phyloP scores from a whole-genome alignment of 2,888 invertebrate species.

The Heliconius cydno region DNA sequence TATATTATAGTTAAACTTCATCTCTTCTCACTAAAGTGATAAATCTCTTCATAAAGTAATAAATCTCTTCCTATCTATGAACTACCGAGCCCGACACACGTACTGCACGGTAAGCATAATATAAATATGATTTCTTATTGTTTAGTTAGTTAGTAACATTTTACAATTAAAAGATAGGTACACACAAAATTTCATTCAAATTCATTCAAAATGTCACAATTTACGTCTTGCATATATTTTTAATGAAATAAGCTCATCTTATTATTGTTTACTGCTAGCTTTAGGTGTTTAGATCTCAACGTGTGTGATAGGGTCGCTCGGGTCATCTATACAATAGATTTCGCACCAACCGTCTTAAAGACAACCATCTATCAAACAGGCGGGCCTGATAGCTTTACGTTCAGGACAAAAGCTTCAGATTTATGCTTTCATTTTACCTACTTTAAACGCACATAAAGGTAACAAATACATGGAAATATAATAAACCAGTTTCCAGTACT shows the following conservation, averaged over 20 bases:
- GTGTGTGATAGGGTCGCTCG: slow-evolving; percentile 30
- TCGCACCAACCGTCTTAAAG: slow-evolving; percentile 34
- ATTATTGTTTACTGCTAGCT: not conserved
- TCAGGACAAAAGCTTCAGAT: slow-evolving; percentile 44
- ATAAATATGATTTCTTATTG: not conserved
- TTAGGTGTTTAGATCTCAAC: slow-evolving; percentile 25
- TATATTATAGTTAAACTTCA: too few relatives aligned
- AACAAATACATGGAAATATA: not conserved
- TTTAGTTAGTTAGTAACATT: not conserved
- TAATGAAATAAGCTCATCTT: not conserved
- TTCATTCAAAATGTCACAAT: not conserved
- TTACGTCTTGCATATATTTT: not conserved
- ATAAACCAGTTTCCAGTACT: not conserved
- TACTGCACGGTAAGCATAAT: not conserved
- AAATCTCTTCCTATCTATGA: not conserved
- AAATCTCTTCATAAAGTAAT: too few relatives aligned
- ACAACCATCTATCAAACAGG: slow-evolving; percentile 42
- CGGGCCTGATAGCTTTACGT: slow-evolving; percentile 40
- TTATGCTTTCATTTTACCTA: slow-evolving; percentile 43
- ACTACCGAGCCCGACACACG: not conserved
- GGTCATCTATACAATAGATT: slow-evolving; percentile 37
- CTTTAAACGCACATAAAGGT: slow-evolving; percentile 32
- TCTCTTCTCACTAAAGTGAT: too few relatives aligned
- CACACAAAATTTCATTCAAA: not conserved
- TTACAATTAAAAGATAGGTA: not conserved